phyloP scores from a whole-genome alignment of 2,113 vertebrate genomes.

The Onychostruthus taczanowskii region DNA sequence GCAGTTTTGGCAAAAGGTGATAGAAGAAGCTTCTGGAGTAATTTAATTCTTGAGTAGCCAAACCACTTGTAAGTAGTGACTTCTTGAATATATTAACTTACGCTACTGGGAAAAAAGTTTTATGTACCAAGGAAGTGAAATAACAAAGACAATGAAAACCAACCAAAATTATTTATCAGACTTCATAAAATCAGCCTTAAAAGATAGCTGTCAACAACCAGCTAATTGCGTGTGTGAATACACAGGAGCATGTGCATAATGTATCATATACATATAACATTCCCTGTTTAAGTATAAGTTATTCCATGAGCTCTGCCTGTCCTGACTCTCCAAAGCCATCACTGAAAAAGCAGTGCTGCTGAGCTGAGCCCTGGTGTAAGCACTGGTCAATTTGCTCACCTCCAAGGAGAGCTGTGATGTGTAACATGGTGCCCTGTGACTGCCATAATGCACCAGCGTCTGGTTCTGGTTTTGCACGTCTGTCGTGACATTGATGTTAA shows the following conservation, averaged over 20 bases:
- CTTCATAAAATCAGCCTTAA: background rate
- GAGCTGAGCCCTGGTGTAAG: background rate
- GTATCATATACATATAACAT: background rate
- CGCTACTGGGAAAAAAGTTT: background rate
- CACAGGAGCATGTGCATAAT: background rate
- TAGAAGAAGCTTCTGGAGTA: background rate
- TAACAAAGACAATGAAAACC: background rate
- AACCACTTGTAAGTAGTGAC: background rate
- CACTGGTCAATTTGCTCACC: background rate
- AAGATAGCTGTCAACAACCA: background rate
- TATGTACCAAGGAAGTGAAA: background rate
- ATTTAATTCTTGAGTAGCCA: slow-evolving; percentile 2
- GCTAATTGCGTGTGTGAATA: background rate
- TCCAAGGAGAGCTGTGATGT: background rate
- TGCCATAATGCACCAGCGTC: background rate
- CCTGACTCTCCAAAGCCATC: background rate
- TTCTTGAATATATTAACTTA: slow-evolving; percentile 21
- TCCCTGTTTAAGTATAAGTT: background rate
- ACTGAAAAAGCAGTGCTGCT: background rate
- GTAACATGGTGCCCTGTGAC: background rate
- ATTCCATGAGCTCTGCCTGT: background rate
- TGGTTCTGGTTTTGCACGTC: background rate
- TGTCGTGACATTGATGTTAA: background rate
- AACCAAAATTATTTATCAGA: background rate
- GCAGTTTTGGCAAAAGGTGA: slow-evolving; percentile 24